Percentiles rank a stretch among this genome's conserved stretches.
These are phyloP conservation scores for Prochilodus magdalenae DNA, from an alignment of 2,113 vertebrate species.

Conservation along the genomic window DNA sequence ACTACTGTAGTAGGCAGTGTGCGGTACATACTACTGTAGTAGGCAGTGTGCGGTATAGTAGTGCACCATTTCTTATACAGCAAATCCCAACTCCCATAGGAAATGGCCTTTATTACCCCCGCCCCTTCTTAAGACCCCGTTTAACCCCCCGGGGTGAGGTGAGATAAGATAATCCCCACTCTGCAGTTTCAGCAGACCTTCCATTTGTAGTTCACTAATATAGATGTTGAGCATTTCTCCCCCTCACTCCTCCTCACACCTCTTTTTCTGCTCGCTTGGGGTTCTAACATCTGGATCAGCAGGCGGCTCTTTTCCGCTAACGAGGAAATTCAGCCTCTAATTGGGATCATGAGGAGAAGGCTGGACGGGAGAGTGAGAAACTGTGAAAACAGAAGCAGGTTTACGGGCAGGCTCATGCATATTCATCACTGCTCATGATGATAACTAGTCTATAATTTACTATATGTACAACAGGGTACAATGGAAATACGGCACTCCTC, in stretches of 20 bases:
- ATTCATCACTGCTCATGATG: not conserved
- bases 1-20: no score
- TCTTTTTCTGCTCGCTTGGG: slow-evolving; percentile 18
- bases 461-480: not conserved
- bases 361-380: not conserved
- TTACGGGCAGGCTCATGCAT: not conserved
- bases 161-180: not conserved
- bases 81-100: no score
- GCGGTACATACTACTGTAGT: no score
- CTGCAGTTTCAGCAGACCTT: not conserved
- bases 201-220: slow-evolving; percentile 3
- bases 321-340: slow-evolving; percentile 19
- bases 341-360: slow-evolving; percentile 19
- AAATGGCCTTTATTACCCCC: no score
- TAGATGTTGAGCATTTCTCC: slow-evolving; percentile 28
- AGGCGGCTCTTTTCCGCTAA: slow-evolving; percentile 31
- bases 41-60: no score
- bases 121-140: no score
- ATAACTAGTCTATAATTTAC: not conserved
- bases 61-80: no score
- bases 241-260: slow-evolving; percentile 12
- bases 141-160: not conserved
- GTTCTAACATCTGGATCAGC: slow-evolving; percentile 49
- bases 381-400: not conserved
- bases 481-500: not conserved